A percentile compares a stretch with the other conserved stretches of the same genome.
Evolutionary conservation across 1,140 invertebrate species (phyloP).

Genomic region (Drosophila parvula): DNA sequence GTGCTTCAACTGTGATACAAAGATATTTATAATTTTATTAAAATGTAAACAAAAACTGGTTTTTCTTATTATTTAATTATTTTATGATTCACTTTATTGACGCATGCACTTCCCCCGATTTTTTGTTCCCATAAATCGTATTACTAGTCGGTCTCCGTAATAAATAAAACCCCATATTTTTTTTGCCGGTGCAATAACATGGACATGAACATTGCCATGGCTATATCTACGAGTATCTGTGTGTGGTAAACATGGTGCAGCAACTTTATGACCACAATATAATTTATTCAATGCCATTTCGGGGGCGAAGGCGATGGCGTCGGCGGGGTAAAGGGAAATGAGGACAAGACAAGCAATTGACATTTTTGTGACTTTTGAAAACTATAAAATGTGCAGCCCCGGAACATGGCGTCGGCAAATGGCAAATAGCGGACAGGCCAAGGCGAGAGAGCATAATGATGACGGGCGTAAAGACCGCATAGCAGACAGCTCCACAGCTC

Average conservation of each 20-base stretch:
- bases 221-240: conserved; percentile 48
- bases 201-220: conserved; percentile 36
- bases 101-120: neutral
- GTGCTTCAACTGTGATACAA: too few species aligned
- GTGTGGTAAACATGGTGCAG: conserved; percentile 66
- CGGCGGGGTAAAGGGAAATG: neutral
- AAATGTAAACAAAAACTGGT: too few species aligned
- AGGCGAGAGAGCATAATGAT: conserved; percentile 63
- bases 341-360: conserved; percentile 72
- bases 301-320: conserved; percentile 4
- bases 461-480: conserved; percentile 66
- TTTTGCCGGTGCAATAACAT: conserved; percentile 24
- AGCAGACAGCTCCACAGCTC: conserved; percentile 42
- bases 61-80: neutral
- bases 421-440: conserved; percentile 36
- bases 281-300: conserved; percentile 81
- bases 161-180: neutral
- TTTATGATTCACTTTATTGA: neutral
- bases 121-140: conserved; percentile 1
- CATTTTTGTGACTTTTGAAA: conserved; percentile 82
- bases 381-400: conserved; percentile 79
- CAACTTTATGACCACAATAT: conserved; percentile 79
- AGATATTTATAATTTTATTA: too few species aligned
- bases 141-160: neutral
- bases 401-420: conserved; percentile 38